Conservation (phyloP, 2,888 invertebrate genomes). For the Drosophila helvetica region DNA sequence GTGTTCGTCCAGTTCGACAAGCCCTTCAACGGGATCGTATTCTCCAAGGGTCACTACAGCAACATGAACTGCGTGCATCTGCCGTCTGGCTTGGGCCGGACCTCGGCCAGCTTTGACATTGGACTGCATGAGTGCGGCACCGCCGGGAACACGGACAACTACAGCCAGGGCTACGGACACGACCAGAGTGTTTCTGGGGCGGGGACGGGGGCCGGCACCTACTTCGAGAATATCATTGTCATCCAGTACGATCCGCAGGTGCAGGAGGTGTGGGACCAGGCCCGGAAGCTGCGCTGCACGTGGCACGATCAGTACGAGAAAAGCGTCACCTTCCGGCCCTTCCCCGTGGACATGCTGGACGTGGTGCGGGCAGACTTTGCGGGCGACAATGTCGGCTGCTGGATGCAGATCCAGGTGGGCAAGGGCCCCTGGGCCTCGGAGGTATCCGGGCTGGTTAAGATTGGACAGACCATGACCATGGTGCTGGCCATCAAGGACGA, state of each 20-base stretch:
- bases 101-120: slow-evolving; percentile 95
- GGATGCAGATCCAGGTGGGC: slow-evolving; percentile 98
- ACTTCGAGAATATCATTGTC: slow-evolving; percentile 96
- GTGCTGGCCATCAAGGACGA: slow-evolving; percentile 97
- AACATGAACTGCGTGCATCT: slow-evolving; percentile 96
- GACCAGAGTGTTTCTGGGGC: slow-evolving; percentile 85
- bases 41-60: slow-evolving; percentile 97
- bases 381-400: slow-evolving; percentile 97
- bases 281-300: slow-evolving; percentile 94
- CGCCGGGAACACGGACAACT: slow-evolving; percentile 95
- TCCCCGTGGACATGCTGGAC: slow-evolving; percentile 97
- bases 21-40: slow-evolving; percentile 97
- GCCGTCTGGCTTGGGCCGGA: slow-evolving; percentile 93
- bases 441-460: slow-evolving; percentile 96
- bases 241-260: slow-evolving; percentile 97
- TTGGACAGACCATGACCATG: slow-evolving; percentile 98
- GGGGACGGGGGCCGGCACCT: slow-evolving; percentile 91
- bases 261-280: slow-evolving; percentile 98
- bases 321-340: slow-evolving; percentile 96
- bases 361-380: slow-evolving; percentile 97
- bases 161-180: slow-evolving; percentile 93
- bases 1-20: slow-evolving; percentile 97
- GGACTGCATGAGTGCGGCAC: slow-evolving; percentile 96
- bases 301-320: slow-evolving; percentile 99
- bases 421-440: slow-evolving; percentile 98